A percentile compares a stretch with the other conserved stretches of the same genome.
Evolutionary conservation across 2,797 vertebrate species (phyloP).

Genomic region (Poecilia picta): DNA sequence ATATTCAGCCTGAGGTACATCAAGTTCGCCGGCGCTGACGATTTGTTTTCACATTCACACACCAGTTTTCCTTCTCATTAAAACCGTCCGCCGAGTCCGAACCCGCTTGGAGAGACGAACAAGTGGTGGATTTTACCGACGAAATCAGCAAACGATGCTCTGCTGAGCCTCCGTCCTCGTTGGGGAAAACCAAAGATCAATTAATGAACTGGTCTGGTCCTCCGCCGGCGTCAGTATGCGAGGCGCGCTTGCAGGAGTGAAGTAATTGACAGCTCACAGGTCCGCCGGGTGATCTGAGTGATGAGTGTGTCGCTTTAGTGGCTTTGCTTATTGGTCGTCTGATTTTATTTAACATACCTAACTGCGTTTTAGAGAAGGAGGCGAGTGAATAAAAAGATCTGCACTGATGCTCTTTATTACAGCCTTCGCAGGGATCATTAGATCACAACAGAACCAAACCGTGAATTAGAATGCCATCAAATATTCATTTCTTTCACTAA

Average conservation of each 20-base stretch:
- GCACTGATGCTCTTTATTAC: neutral
- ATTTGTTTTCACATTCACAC: conserved; percentile 56
- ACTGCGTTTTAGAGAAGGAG: conserved; percentile 6
- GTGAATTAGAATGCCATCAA: neutral
- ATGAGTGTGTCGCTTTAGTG: conserved; percentile 48
- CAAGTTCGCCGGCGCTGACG: conserved; percentile 52
- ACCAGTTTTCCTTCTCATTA: conserved; percentile 57
- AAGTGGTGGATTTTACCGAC: conserved; percentile 32
- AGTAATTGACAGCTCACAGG: conserved; percentile 66
- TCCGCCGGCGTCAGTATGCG: conserved; percentile 50
- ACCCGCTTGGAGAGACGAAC: conserved; percentile 29
- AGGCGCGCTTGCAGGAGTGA: conserved; percentile 22
- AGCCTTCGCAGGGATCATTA: neutral
- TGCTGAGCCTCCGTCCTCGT: conserved; percentile 54
- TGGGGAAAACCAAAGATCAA: conserved; percentile 67
- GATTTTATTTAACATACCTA: conserved; percentile 33
- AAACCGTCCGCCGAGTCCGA: conserved; percentile 42
- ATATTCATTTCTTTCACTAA: neutral
- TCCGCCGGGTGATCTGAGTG: conserved; percentile 51
- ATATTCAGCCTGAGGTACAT: conserved; percentile 41
- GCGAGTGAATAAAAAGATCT: neutral
- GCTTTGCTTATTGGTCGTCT: conserved; percentile 33
- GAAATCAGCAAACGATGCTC: conserved; percentile 41
- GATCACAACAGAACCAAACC: neutral
- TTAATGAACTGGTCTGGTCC: conserved; percentile 74